phyloP scores from a whole-genome alignment of 2,797 vertebrate species.

The Poeciliopsis paucimaculata region DNA sequence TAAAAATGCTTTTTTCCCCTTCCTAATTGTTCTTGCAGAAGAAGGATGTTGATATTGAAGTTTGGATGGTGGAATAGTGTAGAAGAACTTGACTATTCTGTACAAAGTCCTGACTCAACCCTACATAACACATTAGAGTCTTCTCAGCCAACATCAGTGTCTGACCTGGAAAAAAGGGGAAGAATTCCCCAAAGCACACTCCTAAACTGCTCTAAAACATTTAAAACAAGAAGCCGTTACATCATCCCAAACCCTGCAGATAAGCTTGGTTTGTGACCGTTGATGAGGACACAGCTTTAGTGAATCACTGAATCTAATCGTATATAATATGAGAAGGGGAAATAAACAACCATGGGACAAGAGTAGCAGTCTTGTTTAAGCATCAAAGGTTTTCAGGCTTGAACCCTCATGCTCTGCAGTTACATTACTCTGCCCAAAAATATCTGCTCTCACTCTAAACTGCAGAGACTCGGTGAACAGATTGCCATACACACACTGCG shows the following conservation, averaged over 20 bases:
- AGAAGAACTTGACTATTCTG: not conserved
- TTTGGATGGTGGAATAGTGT: no score
- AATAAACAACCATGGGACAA: not conserved
- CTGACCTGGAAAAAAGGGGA: not conserved
- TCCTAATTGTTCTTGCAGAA: no score
- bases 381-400: not conserved
- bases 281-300: not conserved
- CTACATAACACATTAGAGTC: not conserved
- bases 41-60: no score
- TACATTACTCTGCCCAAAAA: conserved; percentile 3
- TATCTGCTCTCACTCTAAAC: no score
- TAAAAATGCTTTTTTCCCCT: no score
- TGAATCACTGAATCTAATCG: not conserved
- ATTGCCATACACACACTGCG: conserved; percentile 64
- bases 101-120: not conserved
- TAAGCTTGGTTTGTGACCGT: not conserved
- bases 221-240: no score
- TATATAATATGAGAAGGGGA: not conserved
- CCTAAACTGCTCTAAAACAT: not conserved
- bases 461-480: conserved; percentile 47
- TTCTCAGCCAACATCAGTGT: not conserved
- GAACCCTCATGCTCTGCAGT: conserved; percentile 17
- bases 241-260: no score
- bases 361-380: not conserved
- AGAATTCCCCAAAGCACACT: not conserved